phyloP scores from a whole-genome alignment of 2,113 vertebrate species.

The Apus apus region DNA sequence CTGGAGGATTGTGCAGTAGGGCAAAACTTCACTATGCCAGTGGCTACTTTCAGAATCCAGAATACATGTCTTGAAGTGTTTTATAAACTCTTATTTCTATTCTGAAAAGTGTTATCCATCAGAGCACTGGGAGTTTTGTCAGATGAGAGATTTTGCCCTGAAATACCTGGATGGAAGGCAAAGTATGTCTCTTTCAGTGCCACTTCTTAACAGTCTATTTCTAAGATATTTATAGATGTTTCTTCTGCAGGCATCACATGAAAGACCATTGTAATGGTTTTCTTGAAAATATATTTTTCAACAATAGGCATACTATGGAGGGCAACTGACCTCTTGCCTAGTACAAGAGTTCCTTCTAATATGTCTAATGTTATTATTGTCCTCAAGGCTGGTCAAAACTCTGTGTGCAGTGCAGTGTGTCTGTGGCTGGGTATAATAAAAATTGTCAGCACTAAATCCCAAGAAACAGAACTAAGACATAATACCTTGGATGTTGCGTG shows the following conservation, averaged over 20 bases:
- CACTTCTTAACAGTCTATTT: background rate
- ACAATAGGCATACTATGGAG: background rate
- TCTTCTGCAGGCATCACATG: background rate
- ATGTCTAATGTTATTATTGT: background rate
- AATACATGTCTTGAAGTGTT: background rate
- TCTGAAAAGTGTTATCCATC: background rate
- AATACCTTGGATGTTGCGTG: constrained; percentile 36
- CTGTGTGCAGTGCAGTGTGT: background rate
- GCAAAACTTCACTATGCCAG: background rate
- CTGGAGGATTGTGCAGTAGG: background rate
- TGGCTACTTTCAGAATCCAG: background rate
- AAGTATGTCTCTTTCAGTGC: background rate
- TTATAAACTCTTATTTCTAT: background rate
- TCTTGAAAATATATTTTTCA: background rate
- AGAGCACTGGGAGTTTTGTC: background rate
- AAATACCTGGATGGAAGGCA: background rate
- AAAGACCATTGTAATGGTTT: background rate
- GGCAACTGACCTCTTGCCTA: background rate
- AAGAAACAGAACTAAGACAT: constrained; percentile 46
- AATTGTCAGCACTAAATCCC: constrained; percentile 3
- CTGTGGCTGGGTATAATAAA: background rate
- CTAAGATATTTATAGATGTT: constrained; percentile 10
- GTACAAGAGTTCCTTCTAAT: background rate
- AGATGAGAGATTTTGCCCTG: background rate
- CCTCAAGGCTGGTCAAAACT: background rate